Conservation (phyloP, 2,113 vertebrate species). For the Laterallus jamaicensis region DNA sequence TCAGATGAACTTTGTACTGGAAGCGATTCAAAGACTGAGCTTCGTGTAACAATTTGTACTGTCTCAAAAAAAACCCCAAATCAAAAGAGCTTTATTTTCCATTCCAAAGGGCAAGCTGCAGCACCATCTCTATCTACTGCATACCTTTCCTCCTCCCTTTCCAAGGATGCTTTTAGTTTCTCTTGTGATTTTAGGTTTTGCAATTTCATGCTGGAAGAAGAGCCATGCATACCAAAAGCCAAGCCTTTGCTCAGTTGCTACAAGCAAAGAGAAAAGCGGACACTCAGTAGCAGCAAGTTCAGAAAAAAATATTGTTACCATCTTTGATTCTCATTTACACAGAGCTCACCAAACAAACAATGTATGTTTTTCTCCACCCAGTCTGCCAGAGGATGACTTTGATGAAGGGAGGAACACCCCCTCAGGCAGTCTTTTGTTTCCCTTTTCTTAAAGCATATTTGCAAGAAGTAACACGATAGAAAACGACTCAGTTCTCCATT, state of each 20-base stretch:
- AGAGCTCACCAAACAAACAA: neutral
- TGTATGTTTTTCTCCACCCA: neutral
- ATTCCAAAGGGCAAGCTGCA: constrained; percentile 42
- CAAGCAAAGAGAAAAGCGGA: neutral
- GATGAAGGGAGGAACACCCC: neutral
- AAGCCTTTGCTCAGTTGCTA: neutral
- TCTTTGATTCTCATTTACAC: neutral
- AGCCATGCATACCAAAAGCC: neutral
- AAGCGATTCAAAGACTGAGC: neutral
- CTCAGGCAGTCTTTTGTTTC: neutral
- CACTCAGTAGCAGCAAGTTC: neutral
- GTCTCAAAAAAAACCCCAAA: neutral
- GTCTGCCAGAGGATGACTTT: neutral
- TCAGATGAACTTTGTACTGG: constrained; percentile 43
- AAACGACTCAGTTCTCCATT: neutral
- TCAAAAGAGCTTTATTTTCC: neutral
- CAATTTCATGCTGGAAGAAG: neutral
- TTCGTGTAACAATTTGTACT: constrained; percentile 33
- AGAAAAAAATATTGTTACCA: neutral
- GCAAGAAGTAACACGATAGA: neutral
- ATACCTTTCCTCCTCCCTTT: neutral
- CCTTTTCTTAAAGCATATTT: neutral
- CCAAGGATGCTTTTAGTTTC: neutral
- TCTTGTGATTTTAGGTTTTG: neutral
- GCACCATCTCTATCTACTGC: neutral